Evolutionary conservation across 2,113 vertebrate species (phyloP).

Genomic region (Microcebus griseorufus): DNA sequence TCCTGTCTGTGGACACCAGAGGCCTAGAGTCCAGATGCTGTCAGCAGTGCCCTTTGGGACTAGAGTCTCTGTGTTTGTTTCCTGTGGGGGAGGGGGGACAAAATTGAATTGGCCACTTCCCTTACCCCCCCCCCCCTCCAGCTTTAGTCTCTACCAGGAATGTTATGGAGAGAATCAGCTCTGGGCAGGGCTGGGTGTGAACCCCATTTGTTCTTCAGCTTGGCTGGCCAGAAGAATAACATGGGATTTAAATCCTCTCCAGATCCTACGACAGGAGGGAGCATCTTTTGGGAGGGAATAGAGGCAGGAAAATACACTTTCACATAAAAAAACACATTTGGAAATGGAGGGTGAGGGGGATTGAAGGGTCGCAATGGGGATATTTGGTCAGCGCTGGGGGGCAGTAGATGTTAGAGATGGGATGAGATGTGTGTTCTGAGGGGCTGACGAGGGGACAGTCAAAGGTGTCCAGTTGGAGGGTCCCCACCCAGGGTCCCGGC

Average conservation of each 20-base stretch:
- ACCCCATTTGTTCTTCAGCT: background rate
- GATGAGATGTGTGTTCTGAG: background rate
- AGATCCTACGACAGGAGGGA: background rate
- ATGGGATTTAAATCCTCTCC: background rate
- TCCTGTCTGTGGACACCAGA: background rate
- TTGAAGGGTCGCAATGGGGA: background rate
- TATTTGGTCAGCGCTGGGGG: background rate
- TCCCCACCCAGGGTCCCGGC: background rate
- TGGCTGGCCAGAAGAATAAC: background rate
- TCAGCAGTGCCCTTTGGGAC: conserved; percentile 12
- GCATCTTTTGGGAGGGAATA: background rate
- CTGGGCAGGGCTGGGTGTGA: background rate
- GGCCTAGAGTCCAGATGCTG: conserved; percentile 10
- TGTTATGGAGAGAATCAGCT: background rate
- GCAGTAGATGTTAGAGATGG: background rate
- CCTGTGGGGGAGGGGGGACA: background rate
- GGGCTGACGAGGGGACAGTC: background rate
- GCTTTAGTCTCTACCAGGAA: background rate
- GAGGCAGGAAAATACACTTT: background rate
- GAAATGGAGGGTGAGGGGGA: background rate
- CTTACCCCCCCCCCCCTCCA: no score
- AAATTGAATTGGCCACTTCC: background rate
- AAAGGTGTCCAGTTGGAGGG: background rate
- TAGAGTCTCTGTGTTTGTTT: conserved; percentile 4
- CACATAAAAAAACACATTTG: background rate